phyloP scores from a whole-genome alignment of 2,888 invertebrate genomes.

The Eupithecia subumbrata region DNA sequence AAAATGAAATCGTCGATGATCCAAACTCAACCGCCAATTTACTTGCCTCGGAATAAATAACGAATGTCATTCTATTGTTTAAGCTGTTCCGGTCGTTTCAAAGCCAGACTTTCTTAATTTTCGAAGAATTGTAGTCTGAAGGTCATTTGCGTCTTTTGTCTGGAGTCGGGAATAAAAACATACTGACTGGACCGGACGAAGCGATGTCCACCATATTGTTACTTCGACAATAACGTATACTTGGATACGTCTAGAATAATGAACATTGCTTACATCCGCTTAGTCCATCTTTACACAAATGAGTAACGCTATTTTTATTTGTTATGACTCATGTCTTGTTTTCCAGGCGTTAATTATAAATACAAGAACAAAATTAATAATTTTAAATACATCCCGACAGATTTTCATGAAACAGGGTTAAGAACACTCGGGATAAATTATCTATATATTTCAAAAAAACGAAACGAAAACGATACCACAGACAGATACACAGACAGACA shows the following conservation, averaged over 20 bases:
- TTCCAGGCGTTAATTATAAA: neutral
- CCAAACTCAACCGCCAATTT: slow-evolving; percentile 18
- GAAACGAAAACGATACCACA: too few species aligned
- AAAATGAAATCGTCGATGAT: slow-evolving; percentile 38
- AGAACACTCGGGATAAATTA: too few species aligned
- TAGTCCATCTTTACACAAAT: slow-evolving; percentile 3
- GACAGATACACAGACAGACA: too few species aligned
- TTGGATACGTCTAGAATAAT: slow-evolving; percentile 32
- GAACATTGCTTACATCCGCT: slow-evolving; percentile 32
- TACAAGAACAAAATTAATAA: too few species aligned
- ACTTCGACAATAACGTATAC: slow-evolving; percentile 22
- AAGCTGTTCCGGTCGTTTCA: slow-evolving; percentile 40
- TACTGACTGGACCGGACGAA: slow-evolving; percentile 33
- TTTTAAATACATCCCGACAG: too few species aligned
- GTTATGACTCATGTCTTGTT: neutral
- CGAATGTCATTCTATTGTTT: slow-evolving; percentile 32
- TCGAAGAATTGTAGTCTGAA: slow-evolving; percentile 37
- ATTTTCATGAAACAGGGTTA: too few species aligned
- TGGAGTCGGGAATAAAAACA: slow-evolving; percentile 43
- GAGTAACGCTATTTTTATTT: slow-evolving; percentile 5
- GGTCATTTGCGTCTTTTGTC: slow-evolving; percentile 38
- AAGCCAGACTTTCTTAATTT: slow-evolving; percentile 46
- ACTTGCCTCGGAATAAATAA: slow-evolving; percentile 4
- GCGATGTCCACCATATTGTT: slow-evolving; percentile 35
- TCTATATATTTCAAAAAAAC: too few species aligned